These are phyloP conservation scores for Drosophila watanabei DNA, from an alignment of 1,140 invertebrate genomes.

Conservation along the genomic window DNA sequence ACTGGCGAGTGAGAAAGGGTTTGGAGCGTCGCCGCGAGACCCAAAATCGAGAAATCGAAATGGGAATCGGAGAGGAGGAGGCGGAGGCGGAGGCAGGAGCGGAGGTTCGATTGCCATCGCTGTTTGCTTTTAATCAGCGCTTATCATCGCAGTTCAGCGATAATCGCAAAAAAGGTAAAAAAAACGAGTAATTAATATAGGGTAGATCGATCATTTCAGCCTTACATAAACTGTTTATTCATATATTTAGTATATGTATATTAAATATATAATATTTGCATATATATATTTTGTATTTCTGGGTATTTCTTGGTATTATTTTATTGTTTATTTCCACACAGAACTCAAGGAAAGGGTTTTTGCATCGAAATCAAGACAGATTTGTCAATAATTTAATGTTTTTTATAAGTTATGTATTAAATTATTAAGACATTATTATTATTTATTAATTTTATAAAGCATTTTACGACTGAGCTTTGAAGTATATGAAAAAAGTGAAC, in stretches of 20 bases:
- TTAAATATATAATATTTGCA: not conserved
- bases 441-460: not conserved
- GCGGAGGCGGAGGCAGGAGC: not conserved
- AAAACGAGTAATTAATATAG: slow-evolving; percentile 14
- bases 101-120: slow-evolving; percentile 51
- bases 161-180: slow-evolving; percentile 40
- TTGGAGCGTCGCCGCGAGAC: slow-evolving; percentile 25
- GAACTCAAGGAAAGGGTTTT: not conserved
- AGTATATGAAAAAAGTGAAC: not conserved
- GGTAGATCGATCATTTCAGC: slow-evolving; percentile 3
- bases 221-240: slow-evolving; percentile 6
- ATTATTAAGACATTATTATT: too few relatives aligned
- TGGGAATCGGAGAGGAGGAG: not conserved
- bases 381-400: not conserved
- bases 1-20: slow-evolving; percentile 37
- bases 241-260: not conserved
- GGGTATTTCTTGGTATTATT: not conserved
- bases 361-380: not conserved
- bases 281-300: not conserved
- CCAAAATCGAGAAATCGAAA: slow-evolving; percentile 20
- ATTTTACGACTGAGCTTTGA: not conserved
- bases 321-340: too few relatives aligned
- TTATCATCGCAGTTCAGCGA: slow-evolving; percentile 69
- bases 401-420: too few relatives aligned
- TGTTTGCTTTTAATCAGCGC: slow-evolving; percentile 73